phyloP scores from a whole-genome alignment of 92 coral and sea anemone genomes.

The Anthopleura xanthogrammica region DNA sequence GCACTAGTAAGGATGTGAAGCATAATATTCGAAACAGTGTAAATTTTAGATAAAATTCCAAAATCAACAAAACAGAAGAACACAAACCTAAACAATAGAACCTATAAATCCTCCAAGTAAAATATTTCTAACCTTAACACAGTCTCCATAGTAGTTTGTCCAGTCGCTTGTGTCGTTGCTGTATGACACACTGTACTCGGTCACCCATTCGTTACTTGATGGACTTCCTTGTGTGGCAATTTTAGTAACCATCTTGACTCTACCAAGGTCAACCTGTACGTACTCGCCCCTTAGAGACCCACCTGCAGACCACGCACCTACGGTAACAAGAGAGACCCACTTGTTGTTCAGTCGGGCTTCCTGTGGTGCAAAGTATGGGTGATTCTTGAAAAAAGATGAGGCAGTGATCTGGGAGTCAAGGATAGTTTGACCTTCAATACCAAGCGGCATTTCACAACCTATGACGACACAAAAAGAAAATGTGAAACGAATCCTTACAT shows the following conservation, averaged over 20 bases:
- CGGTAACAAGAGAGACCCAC: background rate
- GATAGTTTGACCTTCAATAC: background rate
- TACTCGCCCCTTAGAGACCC: background rate
- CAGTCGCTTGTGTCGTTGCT: slow-evolving; percentile 7
- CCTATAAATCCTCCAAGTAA: too few relatives aligned
- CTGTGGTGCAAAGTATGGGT: background rate
- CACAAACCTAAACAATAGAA: too few relatives aligned
- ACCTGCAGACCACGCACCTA: background rate
- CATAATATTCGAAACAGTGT: too few relatives aligned
- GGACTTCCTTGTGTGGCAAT: slow-evolving; percentile 23
- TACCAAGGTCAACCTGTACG: slow-evolving; percentile 11
- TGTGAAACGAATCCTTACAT: background rate
- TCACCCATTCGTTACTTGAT: background rate
- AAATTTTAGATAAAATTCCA: too few relatives aligned
- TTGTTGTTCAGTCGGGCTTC: background rate
- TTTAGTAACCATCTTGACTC: background rate
- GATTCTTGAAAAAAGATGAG: background rate
- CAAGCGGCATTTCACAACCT: slow-evolving; percentile 6
- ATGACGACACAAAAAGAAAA: background rate
- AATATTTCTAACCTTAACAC: slow-evolving; percentile 1
- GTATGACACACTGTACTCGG: background rate
- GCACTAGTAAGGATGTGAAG: too few relatives aligned
- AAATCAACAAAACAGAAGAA: too few relatives aligned
- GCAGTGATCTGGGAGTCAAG: slow-evolving; percentile 12
- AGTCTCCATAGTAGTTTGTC: background rate